Base-by-base conservation (phyloP, 2,797 vertebrate species). In the Sebastes matsubarae region DNA sequence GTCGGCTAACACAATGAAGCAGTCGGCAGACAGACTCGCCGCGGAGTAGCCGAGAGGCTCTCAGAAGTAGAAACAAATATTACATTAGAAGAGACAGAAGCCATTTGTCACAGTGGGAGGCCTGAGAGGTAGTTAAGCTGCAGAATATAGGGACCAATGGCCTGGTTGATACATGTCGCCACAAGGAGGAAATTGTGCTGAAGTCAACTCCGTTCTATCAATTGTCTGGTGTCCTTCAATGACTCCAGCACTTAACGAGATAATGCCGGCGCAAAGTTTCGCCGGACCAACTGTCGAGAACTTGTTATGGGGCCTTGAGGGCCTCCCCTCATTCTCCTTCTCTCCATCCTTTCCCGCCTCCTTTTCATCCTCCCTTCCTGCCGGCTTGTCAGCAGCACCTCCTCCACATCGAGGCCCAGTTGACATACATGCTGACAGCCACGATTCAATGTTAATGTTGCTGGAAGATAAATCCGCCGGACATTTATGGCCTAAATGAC, bases 201-300 rank as follows among this genome's bases (percentile, higher is more conserved):
- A 96, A 94, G 93, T 96, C 94, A 93, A 96, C 95, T 96, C 92
- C 84, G 91, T 97, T 97, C 96, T 95, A 95, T 96, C 96, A 96
- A 77, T 89, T 77, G 87, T 86, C 89, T 88, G 59, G 81, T 85
- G 90, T 92, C 93, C 90, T 92, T 91, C 92, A 81, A 72, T 84
- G 91, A 93, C 91, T 92, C 79, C 75, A 27, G 60, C 79, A 68
- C 79, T 90, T 91, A 91, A 91, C 89, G 42, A 89, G 80, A 89
- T 88, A 79, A 88, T 64, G 22, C 83, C 29, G n/a, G 42, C 20
- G 22, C 67, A 89, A 90, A 89, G 87, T 88, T 91, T 88, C 32
- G 3, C 54, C 65, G 4, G 68, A 59, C 32, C 50, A 84, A 87
- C 83, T 91, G 81, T 75, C 6, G 1, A 81, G 71, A 88, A 92